Base-by-base conservation (phyloP, 2,797 vertebrate genomes). In the Lutjanus campechanus region DNA sequence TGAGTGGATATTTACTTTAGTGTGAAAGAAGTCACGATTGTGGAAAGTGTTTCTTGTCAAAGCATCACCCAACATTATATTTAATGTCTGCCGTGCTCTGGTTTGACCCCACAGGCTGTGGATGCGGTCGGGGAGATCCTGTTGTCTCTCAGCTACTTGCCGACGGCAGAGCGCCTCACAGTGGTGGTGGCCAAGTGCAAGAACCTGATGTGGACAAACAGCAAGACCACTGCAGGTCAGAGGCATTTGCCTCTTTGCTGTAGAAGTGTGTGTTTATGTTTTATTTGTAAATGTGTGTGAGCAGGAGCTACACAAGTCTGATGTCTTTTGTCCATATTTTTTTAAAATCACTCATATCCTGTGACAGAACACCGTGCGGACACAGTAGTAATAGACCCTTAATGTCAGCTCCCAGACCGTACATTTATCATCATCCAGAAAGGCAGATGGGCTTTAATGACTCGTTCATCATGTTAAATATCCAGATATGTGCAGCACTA, bases 131-230 rank as follows among this genome's bases (percentile, higher is more conserved):
- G 98, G 1, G 98, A 99, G 93, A 97, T 99, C 90, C 93, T 99
- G 79, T 90, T 99, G 40, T 99, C 97, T 51, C 97, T 99, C 63
- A 99, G 98, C 81, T 99, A 99, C 93, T 92, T 99, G 81, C 98
- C 98, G 4, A 99, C 98, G 0, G 98, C 98, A 0, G 98, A 99
- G 93, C 96, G 98, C 58, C 97, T 99, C 90, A 99, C 98, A 0
- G 97, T 99, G 86, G 98, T 99, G 0, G 97, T 99, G 72, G 98
- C 99, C 66, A 99, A 99, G 94, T 98, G 97, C 84, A 99, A 97
- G 95, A 99, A 97, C 89, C 96, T 99, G 0, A 84, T 97, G 80
- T 99, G 98, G 98, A 97, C 94, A 89, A 96, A 96, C 0, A 91
- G 96, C 78, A 99, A 98, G 91, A 96, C 89, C 90, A 98, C 97